Percentiles rank a stretch among this genome's conserved stretches.
Conservation (phyloP, 1,140 invertebrate genomes). For the Atta colombica region DNA sequence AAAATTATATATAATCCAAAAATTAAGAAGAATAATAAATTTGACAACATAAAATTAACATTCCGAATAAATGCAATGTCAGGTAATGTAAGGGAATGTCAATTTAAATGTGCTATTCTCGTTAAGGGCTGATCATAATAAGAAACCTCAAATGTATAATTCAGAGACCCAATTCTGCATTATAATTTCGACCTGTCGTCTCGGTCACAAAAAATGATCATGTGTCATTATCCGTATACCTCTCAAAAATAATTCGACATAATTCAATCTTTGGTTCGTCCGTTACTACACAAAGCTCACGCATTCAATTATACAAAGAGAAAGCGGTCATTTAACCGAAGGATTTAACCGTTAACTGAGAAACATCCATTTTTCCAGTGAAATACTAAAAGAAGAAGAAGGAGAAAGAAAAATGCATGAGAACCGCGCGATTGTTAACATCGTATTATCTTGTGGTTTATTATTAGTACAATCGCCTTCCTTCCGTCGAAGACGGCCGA, state of each 20-base stretch:
- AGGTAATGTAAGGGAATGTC: background rate
- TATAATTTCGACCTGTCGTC: background rate
- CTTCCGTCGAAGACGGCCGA: background rate
- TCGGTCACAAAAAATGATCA: background rate
- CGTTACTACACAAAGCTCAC: background rate
- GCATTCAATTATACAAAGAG: constrained; percentile 3
- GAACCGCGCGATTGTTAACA: background rate
- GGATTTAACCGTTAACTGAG: constrained; percentile 13
- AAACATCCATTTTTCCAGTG: constrained; percentile 6
- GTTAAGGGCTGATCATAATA: background rate
- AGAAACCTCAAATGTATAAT: background rate
- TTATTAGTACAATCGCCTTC: background rate
- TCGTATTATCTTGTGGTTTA: constrained; percentile 32
- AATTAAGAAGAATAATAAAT: too few relatives aligned
- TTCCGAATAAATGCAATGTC: too few relatives aligned
- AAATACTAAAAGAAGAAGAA: background rate
- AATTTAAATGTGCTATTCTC: background rate
- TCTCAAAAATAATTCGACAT: background rate
- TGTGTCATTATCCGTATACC: background rate
- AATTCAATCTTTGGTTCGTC: background rate
- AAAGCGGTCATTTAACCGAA: constrained; percentile 21
- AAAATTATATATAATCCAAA: too few relatives aligned
- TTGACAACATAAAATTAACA: too few relatives aligned
- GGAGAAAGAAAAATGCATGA: background rate
- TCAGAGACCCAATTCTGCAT: background rate